Evolutionary conservation across 2,888 invertebrate species (phyloP), one percentile per base, ranked within the genome.

Genomic region (Drosophila putrida): DNA sequence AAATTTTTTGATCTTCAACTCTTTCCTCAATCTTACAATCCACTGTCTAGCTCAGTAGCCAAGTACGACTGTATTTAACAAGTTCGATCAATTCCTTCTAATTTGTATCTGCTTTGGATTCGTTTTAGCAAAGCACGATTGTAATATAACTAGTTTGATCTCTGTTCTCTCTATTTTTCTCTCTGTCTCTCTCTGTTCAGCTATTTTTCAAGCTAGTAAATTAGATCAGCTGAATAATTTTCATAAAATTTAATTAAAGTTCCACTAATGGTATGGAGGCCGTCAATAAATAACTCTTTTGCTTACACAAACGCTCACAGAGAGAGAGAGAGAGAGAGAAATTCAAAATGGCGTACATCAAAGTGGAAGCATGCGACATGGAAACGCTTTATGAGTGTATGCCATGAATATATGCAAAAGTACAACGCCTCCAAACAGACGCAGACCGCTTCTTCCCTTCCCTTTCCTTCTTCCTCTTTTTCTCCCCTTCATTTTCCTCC

Each of bases 311-410:
- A 44, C 49, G 41, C 60, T 51, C 53, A 43, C 51, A 44, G 43
- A 39, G 15, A 67, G 11, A 15, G 49, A 27, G 0, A 10, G 31
- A 51, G 28, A 20, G 55, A 20, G 51, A 60, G 41, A 75, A 74
- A 80, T 75, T 80, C 81, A 88, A 86, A 83, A 88, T 86, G 85
- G 86, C 88, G 76, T 20, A 73, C 87, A 80, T 82, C 81, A 78
- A 78, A 74, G 76, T 70, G 63, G 78, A 57, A 80, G 73, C 75
- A 88, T 81, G 86, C 81, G 82, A 78, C 88, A 83, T 75, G 88
- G 68, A 80, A 83, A 78, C 73, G 68, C 62, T 78, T 82, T 86
- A 82, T 80, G 75, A 73, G 73, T 27, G 15, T 27, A 35, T 13
- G 41, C 41, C 44, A 53, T 60, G 54, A 41, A 54, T 54, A 57